phyloP scores from a whole-genome alignment of 2,113 vertebrate species.

The Periophthalmodon schlosseri region DNA sequence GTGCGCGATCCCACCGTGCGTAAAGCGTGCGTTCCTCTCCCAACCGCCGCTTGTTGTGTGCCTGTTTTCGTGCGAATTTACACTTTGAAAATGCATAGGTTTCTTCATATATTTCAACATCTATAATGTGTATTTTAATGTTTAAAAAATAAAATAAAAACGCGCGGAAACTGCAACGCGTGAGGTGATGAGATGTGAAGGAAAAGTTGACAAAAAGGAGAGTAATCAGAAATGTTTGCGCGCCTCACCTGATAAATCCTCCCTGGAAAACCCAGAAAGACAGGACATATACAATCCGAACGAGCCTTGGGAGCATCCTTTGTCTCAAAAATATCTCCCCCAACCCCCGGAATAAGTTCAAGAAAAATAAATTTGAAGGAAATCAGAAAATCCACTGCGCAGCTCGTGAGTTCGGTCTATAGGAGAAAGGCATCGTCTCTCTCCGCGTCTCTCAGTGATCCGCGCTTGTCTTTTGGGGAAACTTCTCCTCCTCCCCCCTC shows the following conservation, averaged over 20 bases:
- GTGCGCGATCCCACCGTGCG: constrained; percentile 3
- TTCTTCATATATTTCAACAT: not conserved
- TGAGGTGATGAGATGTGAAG: not conserved
- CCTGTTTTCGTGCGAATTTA: not conserved
- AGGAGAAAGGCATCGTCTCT: constrained; percentile 73
- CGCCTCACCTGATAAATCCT: constrained; percentile 79
- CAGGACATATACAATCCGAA: constrained; percentile 77
- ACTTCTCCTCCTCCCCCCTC: constrained; percentile 73
- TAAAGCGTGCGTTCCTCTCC: constrained; percentile 9
- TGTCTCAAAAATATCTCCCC: constrained; percentile 64
- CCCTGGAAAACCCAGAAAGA: constrained; percentile 79
- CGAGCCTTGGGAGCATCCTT: constrained; percentile 80
- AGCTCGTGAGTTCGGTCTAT: constrained; percentile 51
- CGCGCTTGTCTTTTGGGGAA: constrained; percentile 65
- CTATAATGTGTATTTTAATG: not conserved
- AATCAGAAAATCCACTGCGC: constrained; percentile 76
- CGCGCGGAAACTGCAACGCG: not conserved
- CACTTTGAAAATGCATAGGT: not conserved
- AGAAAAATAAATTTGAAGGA: constrained; percentile 39
- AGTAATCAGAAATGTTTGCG: not conserved
- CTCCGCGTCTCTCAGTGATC: constrained; percentile 45
- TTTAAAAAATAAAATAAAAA: not conserved
- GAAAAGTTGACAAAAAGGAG: constrained; percentile 51
- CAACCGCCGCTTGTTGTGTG: not conserved
- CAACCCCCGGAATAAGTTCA: constrained; percentile 65